A percentile compares a stretch with the other conserved stretches of the same genome.
phyloP scores from a whole-genome alignment of 2,888 invertebrate genomes.

The Eristalinus sepulchralis region DNA sequence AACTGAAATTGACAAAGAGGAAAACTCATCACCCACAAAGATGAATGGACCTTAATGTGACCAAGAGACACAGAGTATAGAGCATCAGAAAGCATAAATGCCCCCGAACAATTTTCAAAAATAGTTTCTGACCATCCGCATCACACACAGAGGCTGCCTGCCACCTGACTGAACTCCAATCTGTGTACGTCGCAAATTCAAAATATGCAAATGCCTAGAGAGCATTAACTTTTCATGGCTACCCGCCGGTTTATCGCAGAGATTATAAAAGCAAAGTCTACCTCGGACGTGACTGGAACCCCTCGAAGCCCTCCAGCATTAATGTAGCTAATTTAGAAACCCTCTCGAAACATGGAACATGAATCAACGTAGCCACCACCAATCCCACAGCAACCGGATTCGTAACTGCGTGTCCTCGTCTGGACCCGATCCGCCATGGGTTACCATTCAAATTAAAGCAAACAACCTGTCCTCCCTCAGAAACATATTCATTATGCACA shows the following conservation, averaged over 20 bases:
- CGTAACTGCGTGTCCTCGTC: neutral
- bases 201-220: neutral
- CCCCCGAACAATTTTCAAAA: too few relatives aligned
- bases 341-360: neutral
- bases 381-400: neutral
- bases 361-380: neutral
- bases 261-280: neutral
- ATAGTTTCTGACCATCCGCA: too few relatives aligned
- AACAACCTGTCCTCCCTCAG: neutral
- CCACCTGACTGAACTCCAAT: neutral
- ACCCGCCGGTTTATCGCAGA: neutral
- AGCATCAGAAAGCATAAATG: too few relatives aligned
- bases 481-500: slow-evolving; percentile 11
- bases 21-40: too few relatives aligned
- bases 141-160: too few relatives aligned
- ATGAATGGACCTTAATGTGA: too few relatives aligned
- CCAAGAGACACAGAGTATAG: too few relatives aligned
- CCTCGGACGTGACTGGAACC: neutral
- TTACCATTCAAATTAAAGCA: neutral
- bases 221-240: neutral
- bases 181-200: neutral
- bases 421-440: neutral
- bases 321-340: neutral
- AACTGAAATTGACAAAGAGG: too few relatives aligned
- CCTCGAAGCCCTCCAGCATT: neutral